These are phyloP conservation scores for Cyclopterus lumpus DNA, from an alignment of 2,797 vertebrate genomes.

Conservation along the genomic window DNA sequence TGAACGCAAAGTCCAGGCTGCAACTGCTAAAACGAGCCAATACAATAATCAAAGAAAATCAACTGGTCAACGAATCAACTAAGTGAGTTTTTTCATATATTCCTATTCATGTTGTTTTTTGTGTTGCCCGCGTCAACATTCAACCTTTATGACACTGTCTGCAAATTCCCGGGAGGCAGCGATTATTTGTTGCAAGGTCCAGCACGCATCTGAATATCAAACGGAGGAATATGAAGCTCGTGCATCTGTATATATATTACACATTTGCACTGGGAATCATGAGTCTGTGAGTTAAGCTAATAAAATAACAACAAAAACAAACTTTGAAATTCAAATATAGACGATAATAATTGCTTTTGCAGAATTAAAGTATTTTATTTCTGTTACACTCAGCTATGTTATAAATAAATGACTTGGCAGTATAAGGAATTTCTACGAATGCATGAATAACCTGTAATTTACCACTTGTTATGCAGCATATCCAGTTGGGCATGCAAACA, in stretches of 20 bases:
- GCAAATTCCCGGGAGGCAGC: conserved; percentile 26
- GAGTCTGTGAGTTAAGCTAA: background rate
- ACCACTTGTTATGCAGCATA: conserved; percentile 22
- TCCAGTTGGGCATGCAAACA: conserved; percentile 11
- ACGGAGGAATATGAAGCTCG: conserved; percentile 12
- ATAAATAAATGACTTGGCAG: background rate
- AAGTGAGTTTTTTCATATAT: background rate
- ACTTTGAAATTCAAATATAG: background rate
- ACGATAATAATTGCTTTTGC: background rate
- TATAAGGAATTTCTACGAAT: background rate
- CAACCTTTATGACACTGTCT: conserved; percentile 15
- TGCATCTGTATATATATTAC: conserved; percentile 40
- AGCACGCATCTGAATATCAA: conserved; percentile 27
- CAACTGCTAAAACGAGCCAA: background rate
- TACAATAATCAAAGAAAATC: background rate
- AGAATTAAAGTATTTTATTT: background rate
- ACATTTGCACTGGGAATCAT: conserved; percentile 31
- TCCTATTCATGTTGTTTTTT: background rate
- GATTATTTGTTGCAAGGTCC: conserved; percentile 16
- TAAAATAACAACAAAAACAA: background rate
- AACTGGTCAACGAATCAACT: background rate
- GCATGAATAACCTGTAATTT: conserved; percentile 9
- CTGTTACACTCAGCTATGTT: background rate
- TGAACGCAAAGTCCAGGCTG: background rate
- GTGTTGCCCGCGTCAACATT: background rate